Conservation (phyloP, 2,888 invertebrate species). For the Nemurella pictetii region DNA sequence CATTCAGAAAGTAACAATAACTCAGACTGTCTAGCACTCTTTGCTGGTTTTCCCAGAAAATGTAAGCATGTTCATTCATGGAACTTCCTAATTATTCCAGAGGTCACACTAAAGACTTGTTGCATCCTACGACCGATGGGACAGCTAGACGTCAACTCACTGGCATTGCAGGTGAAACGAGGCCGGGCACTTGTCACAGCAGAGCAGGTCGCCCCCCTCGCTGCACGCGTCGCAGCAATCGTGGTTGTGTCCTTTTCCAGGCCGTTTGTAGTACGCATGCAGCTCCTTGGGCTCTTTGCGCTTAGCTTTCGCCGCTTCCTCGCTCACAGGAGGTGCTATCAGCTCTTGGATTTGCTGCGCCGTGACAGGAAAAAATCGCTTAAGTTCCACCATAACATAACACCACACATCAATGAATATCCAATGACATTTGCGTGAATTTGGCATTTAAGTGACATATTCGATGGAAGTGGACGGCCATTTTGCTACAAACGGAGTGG, state of each 20-base stretch:
- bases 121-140: not conserved
- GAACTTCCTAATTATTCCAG: no score
- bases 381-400: no score
- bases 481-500: no score
- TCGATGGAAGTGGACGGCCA: no score
- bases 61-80: no score
- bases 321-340: slow-evolving; percentile 84
- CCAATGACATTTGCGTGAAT: no score
- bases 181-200: slow-evolving; percentile 94
- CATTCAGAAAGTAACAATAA: no score
- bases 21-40: no score
- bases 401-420: no score
- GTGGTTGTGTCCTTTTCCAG: slow-evolving; percentile 88
- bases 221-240: slow-evolving; percentile 93
- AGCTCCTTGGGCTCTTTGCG: slow-evolving; percentile 61
- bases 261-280: slow-evolving; percentile 82
- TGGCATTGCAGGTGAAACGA: slow-evolving; percentile 96
- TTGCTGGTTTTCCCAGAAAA: no score
- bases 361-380: no score
- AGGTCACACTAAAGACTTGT: not conserved
- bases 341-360: slow-evolving; percentile 86
- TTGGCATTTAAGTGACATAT: no score
- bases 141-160: slow-evolving; percentile 60
- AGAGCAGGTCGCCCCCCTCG: slow-evolving; percentile 92
- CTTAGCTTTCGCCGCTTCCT: slow-evolving; percentile 61